Base-by-base conservation (phyloP, 1,140 invertebrate genomes). In the Drosophila persimilis region DNA sequence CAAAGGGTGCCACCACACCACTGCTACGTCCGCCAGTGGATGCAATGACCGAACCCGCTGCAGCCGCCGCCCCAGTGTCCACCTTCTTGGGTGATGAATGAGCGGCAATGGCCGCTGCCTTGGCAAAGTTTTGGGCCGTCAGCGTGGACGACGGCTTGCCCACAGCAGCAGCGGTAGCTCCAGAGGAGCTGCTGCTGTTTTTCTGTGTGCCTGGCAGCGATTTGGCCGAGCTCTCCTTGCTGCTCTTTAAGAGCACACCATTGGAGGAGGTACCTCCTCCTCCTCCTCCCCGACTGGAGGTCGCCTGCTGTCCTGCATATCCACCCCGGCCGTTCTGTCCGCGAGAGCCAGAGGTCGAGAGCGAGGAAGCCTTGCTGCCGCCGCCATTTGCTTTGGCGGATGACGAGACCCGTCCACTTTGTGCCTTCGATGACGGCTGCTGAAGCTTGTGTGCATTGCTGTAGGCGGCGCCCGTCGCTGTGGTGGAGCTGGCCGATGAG, bases 1-100 rank as follows among this genome's bases (percentile, higher is more conserved):
- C 93, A 91, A 62, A 93, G 69, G 51, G 92, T 73, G 83, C 92
- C 51, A 91, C 90, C 3, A 91, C 90, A 1, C 90, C 55, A 88
- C 76, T 56, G 76, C 80, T 51, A 81, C 77, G n/a, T 67, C 70
- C 72, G 89, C 72, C 59, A 2, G 46, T 43, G 0, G 58, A 45
- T n/a, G 20, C 8, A 8, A 66, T 46, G 3, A 70, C n/a, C 6
- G 47, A 39, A 13, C 35, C 35, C 11, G 35, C 43, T 7, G 54
- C 24, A 29, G 22, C n/a, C 5, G 17, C 6, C 8, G n/a, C 29
- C 7, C 13, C 22, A 7, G 48, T 9, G 24, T 92, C 60, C 77
- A 73, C 52, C 41, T 90, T 91, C 20, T 91, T 91, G 11, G 86
- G 76, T 1, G 90, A 88, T 1, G 85, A 77, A 11, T 60, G 41